phyloP scores from a whole-genome alignment of 2,113 vertebrate genomes.

The Diphyllodes magnificus region DNA sequence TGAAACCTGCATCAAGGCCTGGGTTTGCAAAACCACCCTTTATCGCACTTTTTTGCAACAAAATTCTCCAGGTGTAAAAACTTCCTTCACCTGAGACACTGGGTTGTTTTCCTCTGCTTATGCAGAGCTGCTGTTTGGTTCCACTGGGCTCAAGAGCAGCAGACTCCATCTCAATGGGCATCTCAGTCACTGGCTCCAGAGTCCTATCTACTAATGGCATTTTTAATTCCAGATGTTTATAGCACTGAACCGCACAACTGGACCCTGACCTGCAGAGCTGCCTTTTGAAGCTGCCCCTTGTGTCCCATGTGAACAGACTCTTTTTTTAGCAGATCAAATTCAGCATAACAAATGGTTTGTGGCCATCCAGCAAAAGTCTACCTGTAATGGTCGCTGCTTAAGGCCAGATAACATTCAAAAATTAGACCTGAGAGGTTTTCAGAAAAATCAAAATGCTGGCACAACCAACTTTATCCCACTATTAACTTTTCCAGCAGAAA shows the following conservation, averaged over 20 bases:
- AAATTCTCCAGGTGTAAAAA: neutral
- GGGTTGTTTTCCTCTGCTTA: neutral
- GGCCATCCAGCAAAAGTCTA: neutral
- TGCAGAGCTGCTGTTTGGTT: neutral
- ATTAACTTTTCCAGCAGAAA: neutral
- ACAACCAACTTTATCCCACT: neutral
- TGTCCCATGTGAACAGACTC: neutral
- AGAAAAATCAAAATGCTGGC: neutral
- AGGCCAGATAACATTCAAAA: neutral
- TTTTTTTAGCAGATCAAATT: neutral
- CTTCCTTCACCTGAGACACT: neutral
- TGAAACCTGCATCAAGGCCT: neutral
- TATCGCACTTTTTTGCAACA: neutral
- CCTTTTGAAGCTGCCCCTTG: neutral
- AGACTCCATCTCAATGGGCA: neutral
- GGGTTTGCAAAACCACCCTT: neutral
- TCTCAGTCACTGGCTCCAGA: neutral
- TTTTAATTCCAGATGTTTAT: neutral
- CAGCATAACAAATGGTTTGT: neutral
- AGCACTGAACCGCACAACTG: neutral
- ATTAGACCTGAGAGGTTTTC: neutral
- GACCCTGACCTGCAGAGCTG: neutral
- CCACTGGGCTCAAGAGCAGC: neutral
- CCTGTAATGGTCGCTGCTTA: neutral
- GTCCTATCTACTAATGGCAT: rapidly evolving